phyloP scores from a whole-genome alignment of 2,113 vertebrate species.

The Semnopithecus entellus region DNA sequence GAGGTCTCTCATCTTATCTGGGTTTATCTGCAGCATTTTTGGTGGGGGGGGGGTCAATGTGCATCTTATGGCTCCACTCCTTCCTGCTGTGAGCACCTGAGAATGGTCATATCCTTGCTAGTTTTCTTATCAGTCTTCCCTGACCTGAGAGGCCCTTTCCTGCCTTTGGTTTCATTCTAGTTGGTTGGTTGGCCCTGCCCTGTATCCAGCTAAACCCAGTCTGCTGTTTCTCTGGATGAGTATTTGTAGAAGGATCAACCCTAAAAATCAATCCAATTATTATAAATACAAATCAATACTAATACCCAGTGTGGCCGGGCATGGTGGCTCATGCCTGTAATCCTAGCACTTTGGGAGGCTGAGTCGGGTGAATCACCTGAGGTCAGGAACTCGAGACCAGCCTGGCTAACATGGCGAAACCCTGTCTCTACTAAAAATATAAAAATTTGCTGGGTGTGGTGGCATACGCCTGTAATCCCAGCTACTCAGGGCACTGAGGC shows the following conservation, averaged over 20 bases:
- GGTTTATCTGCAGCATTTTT: neutral
- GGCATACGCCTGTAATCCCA: too few species aligned
- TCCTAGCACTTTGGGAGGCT: too few species aligned
- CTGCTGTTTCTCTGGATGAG: neutral
- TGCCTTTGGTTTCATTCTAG: neutral
- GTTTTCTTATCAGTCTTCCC: conserved; percentile 5
- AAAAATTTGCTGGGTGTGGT: too few species aligned
- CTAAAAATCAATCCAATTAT: neutral
- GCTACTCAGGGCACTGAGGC: too few species aligned
- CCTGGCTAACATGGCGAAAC: too few species aligned
- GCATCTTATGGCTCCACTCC: neutral
- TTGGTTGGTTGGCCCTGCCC: neutral
- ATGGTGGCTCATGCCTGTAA: too few species aligned
- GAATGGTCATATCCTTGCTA: too few species aligned
- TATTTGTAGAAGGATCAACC: neutral
- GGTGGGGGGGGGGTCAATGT: neutral
- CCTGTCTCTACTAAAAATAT: too few species aligned
- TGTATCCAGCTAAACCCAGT: neutral
- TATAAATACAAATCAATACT: neutral
- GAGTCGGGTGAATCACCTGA: too few species aligned
- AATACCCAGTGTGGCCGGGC: neutral
- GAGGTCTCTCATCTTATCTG: neutral
- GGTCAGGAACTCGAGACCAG: too few species aligned
- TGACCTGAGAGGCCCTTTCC: neutral
- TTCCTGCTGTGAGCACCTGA: neutral